These are phyloP conservation scores for Poecile montanus DNA, from an alignment of 2,797 vertebrate species.

Conservation along the genomic window DNA sequence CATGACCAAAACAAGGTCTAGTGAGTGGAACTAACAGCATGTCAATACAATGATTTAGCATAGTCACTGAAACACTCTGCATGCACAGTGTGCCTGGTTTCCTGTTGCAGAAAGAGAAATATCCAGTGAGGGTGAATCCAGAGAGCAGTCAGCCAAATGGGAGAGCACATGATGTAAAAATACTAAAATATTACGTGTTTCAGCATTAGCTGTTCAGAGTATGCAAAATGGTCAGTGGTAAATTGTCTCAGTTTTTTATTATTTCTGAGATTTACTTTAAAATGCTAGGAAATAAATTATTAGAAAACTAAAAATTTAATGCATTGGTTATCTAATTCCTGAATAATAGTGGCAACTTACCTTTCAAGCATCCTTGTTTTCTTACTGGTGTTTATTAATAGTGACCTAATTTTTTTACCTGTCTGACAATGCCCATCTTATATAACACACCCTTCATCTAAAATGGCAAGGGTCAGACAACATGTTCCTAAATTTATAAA, in stretches of 20 bases:
- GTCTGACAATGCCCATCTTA: neutral
- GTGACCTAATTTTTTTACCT: neutral
- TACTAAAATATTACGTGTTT: neutral
- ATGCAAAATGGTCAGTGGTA: neutral
- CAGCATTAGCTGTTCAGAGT: neutral
- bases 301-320: neutral
- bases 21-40: slow-evolving; percentile 2
- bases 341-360: neutral
- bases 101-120: neutral
- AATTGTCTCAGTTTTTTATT: neutral
- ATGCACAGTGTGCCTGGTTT: neutral
- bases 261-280: neutral
- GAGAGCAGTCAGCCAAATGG: neutral
- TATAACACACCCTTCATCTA: neutral
- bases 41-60: neutral
- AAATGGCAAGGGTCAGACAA: neutral
- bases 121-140: neutral
- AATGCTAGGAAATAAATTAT: neutral
- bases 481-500: neutral
- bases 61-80: neutral
- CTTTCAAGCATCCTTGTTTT: neutral
- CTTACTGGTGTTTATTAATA: neutral
- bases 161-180: neutral
- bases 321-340: neutral
- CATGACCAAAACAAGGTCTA: neutral